phyloP scores from a whole-genome alignment of 2,888 invertebrate species.

The Lysandra bellargus region DNA sequence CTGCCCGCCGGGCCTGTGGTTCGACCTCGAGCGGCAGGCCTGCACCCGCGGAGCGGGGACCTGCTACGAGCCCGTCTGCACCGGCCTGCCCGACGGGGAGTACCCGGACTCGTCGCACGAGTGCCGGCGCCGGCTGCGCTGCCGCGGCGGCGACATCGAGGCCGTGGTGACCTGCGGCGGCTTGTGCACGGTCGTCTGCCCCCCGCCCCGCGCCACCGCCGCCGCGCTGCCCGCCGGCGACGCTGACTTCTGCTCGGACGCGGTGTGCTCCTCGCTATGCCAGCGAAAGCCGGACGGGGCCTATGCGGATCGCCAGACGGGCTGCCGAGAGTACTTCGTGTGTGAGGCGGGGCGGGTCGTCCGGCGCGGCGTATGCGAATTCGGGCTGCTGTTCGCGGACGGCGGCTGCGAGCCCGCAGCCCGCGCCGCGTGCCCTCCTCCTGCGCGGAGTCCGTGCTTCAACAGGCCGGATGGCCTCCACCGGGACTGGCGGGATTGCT shows the following conservation, averaged over 20 bases:
- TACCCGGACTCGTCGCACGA: constrained; percentile 81
- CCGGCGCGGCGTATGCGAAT: constrained; percentile 78
- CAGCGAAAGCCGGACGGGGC: constrained; percentile 77
- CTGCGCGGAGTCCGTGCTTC: constrained; percentile 69
- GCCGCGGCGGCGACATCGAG: constrained; percentile 70
- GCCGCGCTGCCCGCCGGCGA: constrained; percentile 75
- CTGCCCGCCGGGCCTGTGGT: constrained; percentile 79
- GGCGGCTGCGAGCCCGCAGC: constrained; percentile 73
- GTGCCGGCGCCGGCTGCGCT: constrained; percentile 75
- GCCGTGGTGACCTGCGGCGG: constrained; percentile 61
- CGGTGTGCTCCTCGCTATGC: constrained; percentile 74
- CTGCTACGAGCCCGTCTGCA: constrained; percentile 82
- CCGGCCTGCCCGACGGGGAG: constrained; percentile 78
- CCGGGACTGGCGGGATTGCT: constrained; percentile 72
- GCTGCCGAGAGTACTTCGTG: constrained; percentile 81
- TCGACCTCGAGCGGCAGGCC: constrained; percentile 77
- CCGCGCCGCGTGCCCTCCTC: constrained; percentile 68
- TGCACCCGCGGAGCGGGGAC: constrained; percentile 77
- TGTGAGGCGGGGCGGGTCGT: constrained; percentile 77
- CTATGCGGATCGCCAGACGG: constrained; percentile 76
- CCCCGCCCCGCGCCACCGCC: constrained; percentile 65
- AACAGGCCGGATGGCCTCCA: constrained; percentile 69
- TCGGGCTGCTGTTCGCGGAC: constrained; percentile 74
- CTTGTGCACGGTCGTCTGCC: constrained; percentile 57
- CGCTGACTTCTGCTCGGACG: constrained; percentile 74